Conservation (phyloP, 1,140 invertebrate species). For the Ctenoplectra terminalis region DNA sequence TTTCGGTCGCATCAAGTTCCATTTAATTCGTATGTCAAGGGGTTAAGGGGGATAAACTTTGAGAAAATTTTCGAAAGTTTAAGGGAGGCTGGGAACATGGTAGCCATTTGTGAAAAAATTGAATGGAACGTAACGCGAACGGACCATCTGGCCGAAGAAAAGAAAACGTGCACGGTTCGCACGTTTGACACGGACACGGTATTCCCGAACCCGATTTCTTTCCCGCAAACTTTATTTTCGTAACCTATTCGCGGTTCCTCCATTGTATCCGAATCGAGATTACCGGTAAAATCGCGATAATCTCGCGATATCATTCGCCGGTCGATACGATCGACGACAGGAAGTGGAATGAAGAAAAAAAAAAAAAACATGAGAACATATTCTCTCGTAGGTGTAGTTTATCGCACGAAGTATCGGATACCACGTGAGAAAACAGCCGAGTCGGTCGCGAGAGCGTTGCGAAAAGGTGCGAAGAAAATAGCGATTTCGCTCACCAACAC, state of each 20-base stretch:
- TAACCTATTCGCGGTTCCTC: too few species aligned
- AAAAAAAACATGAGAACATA: background rate
- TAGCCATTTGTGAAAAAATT: conserved; percentile 32
- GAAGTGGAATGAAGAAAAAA: background rate
- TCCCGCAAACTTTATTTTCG: conserved; percentile 16
- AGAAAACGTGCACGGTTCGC: conserved; percentile 42
- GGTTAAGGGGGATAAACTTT: conserved; percentile 53
- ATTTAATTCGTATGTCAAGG: too few species aligned
- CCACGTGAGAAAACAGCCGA: background rate
- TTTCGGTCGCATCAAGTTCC: too few species aligned
- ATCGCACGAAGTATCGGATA: too few species aligned
- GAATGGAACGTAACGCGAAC: conserved; percentile 55
- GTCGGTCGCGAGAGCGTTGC: background rate
- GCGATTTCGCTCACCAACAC: background rate
- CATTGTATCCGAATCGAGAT: background rate
- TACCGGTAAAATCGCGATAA: background rate
- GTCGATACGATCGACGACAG: background rate
- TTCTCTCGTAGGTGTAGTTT: background rate
- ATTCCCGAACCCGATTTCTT: conserved; percentile 25
- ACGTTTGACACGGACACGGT: conserved; percentile 16
- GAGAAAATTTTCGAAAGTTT: conserved; percentile 44
- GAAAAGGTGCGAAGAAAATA: background rate
- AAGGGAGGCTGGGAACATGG: conserved; percentile 53
- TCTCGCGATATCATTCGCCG: background rate
- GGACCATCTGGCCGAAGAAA: conserved; percentile 46